A percentile compares a stretch with the other conserved stretches of the same genome.
Evolutionary conservation across 2,888 invertebrate species (phyloP).

Genomic region (Mythimna vitellina): DNA sequence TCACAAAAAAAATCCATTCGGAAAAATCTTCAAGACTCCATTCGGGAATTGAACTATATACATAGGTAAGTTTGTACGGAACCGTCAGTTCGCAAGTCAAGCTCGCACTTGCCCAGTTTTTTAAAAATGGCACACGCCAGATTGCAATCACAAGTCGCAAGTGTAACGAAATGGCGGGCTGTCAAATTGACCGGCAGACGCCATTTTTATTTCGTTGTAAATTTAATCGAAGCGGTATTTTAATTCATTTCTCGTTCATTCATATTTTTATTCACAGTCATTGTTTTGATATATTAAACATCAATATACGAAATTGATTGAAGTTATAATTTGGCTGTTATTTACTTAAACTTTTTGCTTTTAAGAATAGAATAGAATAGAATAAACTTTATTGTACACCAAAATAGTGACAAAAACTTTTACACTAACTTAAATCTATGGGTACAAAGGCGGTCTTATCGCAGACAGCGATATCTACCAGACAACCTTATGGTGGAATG

Average conservation of each 20-base stretch:
- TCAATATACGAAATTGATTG: slow-evolving; percentile 8
- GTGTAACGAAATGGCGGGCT: slow-evolving; percentile 55
- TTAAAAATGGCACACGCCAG: slow-evolving; percentile 44
- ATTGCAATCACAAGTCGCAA: slow-evolving; percentile 53
- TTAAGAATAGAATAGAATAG: too few species aligned
- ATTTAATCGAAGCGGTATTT: slow-evolving; percentile 26
- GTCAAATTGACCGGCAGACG: slow-evolving; percentile 61
- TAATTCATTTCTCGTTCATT: slow-evolving; percentile 23
- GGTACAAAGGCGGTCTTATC: too few species aligned
- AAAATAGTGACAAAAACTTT: too few species aligned
- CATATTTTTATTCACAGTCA: slow-evolving; percentile 24
- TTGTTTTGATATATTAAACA: slow-evolving; percentile 22
- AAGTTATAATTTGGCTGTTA: not conserved
- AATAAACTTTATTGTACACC: too few species aligned
- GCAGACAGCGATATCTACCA: too few species aligned
- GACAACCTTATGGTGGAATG: too few species aligned
- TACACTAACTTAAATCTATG: too few species aligned
- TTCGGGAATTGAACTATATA: too few species aligned
- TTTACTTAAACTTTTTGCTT: not conserved
- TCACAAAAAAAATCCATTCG: too few species aligned
- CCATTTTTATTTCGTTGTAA: slow-evolving; percentile 54
- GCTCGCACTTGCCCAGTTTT: not conserved
- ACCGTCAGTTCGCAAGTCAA: too few species aligned
- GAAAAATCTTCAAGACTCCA: too few species aligned
- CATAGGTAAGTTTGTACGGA: too few species aligned